phyloP scores from a whole-genome alignment of 2,888 invertebrate species.

The Ecdyonurus torrentis region DNA sequence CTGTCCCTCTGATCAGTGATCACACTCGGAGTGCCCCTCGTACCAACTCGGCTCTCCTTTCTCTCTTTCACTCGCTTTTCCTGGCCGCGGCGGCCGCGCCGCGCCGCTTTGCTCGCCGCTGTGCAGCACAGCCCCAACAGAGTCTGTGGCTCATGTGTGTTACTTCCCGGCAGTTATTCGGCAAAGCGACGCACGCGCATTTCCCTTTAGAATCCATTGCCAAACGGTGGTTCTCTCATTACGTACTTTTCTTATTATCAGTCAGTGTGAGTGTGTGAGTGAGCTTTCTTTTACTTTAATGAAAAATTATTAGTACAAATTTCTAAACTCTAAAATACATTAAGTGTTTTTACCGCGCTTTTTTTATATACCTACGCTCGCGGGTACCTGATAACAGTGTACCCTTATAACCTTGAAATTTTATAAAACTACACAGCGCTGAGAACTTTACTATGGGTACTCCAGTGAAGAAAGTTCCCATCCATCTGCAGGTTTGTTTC shows the following conservation, averaged over 20 bases:
- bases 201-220: not conserved
- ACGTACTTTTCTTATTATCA: not conserved
- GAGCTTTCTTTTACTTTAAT: not conserved
- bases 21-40: not conserved
- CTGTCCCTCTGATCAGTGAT: not conserved
- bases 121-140: too few species aligned
- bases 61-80: too few species aligned
- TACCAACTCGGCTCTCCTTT: not conserved
- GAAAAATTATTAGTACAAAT: not conserved
- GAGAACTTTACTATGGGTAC: slow-evolving; percentile 38
- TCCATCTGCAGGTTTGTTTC: slow-evolving; percentile 87
- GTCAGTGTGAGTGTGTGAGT: not conserved
- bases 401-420: not conserved
- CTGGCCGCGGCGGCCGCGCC: too few species aligned
- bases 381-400: not conserved
- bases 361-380: not conserved
- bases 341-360: not conserved
- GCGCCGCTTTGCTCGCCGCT: not conserved
- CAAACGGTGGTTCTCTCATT: not conserved
- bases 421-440: not conserved
- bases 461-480: slow-evolving; percentile 88
- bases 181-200: not conserved
- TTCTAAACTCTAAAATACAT: not conserved
- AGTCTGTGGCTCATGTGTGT: too few species aligned
- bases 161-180: not conserved